Conservation (phyloP, 2,113 vertebrate genomes). For the Sisor rabdophorus region DNA sequence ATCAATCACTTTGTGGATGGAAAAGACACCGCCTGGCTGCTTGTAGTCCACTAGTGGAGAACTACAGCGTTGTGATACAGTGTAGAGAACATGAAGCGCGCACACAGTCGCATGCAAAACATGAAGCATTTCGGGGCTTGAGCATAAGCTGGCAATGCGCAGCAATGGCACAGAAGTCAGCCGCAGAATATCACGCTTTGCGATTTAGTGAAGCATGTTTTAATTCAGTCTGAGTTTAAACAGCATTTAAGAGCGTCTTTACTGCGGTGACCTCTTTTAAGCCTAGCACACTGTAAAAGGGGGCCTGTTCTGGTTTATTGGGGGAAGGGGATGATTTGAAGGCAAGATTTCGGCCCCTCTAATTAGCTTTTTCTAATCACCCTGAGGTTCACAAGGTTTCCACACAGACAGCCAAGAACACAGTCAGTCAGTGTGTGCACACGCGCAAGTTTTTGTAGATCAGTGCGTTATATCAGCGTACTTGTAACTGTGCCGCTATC, state of each 20-base stretch:
- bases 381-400: constrained; percentile 50
- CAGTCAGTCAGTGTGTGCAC: constrained; percentile 24
- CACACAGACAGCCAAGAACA: constrained; percentile 46
- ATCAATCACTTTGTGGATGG: background rate
- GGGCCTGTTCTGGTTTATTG: constrained; percentile 48
- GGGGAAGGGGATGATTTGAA: constrained; percentile 46
- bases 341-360: constrained; percentile 46
- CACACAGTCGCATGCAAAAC: background rate
- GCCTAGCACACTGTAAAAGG: constrained; percentile 35
- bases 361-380: constrained; percentile 48
- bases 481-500: constrained; percentile 24
- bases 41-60: background rate
- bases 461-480: constrained; percentile 21
- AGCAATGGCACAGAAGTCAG: background rate
- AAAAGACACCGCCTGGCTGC: background rate
- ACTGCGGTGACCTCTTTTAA: constrained; percentile 15
- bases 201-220: background rate
- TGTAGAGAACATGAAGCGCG: background rate
- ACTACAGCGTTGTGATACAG: background rate
- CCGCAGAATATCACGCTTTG: background rate
- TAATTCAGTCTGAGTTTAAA: constrained; percentile 7
- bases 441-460: constrained; percentile 23
- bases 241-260: constrained; percentile 5
- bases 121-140: background rate
- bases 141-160: background rate